Percentiles rank a stretch among this genome's conserved stretches.
Evolutionary conservation across 2,797 vertebrate genomes (phyloP).

Genomic region (Erpetoichthys calabaricus): DNA sequence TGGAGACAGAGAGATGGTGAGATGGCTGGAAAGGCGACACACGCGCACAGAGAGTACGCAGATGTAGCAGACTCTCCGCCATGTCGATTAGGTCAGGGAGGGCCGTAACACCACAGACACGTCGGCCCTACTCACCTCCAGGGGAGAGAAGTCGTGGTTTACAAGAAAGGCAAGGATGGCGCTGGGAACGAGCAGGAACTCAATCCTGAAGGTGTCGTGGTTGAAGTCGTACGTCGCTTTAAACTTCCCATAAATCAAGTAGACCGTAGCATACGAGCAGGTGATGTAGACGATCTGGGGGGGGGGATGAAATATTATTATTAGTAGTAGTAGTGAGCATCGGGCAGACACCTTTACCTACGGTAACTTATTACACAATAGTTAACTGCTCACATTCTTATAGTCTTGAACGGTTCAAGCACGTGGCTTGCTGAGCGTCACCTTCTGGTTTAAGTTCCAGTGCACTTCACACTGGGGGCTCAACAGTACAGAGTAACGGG

Average conservation of each 20-base stretch:
- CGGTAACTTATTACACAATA: not conserved
- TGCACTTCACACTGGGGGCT: too few relatives aligned
- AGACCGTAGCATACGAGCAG: constrained; percentile 44
- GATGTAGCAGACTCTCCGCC: not conserved
- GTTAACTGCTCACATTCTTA: not conserved
- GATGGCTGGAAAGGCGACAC: not conserved
- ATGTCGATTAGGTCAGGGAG: not conserved
- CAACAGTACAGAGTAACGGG: too few relatives aligned
- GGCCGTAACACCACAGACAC: too few relatives aligned
- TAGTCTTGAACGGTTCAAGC: too few relatives aligned
- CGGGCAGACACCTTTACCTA: too few relatives aligned
- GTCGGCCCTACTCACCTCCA: constrained; percentile 32
- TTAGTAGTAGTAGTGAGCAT: too few relatives aligned
- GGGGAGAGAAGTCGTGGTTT: constrained; percentile 43
- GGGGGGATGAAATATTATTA: too few relatives aligned
- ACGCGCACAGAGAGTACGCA: not conserved
- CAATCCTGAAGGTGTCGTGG: constrained; percentile 45
- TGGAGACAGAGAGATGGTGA: not conserved
- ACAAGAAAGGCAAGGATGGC: constrained; percentile 41
- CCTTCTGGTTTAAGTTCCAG: too few relatives aligned
- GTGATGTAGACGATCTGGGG: constrained; percentile 39
- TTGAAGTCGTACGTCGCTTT: constrained; percentile 49
- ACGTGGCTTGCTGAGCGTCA: too few relatives aligned
- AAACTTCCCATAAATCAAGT: constrained; percentile 52
- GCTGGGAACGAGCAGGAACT: constrained; percentile 39